Evolutionary conservation across 2,888 invertebrate species (phyloP), one percentile per base, ranked within the genome.

Genomic region (Doris montereyensis): DNA sequence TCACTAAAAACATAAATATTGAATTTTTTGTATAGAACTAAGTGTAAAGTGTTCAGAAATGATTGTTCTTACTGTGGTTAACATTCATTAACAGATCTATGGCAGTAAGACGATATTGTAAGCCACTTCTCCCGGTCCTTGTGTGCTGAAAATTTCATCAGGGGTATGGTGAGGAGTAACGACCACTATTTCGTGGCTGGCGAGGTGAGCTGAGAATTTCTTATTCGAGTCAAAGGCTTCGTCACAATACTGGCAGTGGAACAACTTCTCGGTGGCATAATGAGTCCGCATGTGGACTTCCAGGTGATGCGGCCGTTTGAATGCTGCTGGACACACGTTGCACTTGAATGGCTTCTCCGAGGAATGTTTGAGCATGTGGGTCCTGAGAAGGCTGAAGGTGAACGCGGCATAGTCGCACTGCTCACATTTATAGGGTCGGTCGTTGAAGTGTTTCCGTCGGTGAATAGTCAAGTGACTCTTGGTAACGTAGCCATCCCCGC

Each of bases 401-500:
- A 71, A 75, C 32, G 60, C 71, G 2, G 79, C 73, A 68, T 81
- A 81, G 28, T 79, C 81, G 58, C 81, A 81, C 24, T 77, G 60
- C 13, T 77, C 71, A 75, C 81, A 81, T 4, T 79, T 68, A 26
- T 77, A 81, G 10, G 81, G 81, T 10, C 81, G 58, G 26, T 79
- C 74, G 35, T 79, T 68, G 35, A 26, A 30, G 65, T 79, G 79
- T 28, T 79, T 79, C 26, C 76, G 75, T 1, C 62, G 35, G 52
- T 79, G 79, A 3, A 24, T 41, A 10, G 74, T 75, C 41, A 79
- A 57, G n/a, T 79, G 79, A 62, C 75, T 67, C 30, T 76, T 74
- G 0, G 75, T 32, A n/a, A 75, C 76, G 34, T 75, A 79, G 1
- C 75, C 79, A 28, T 74, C 70, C n/a, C 75, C 41, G 34, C 79